phyloP scores from a whole-genome alignment of 2,113 vertebrate genomes.

The Oenanthe melanoleuca region DNA sequence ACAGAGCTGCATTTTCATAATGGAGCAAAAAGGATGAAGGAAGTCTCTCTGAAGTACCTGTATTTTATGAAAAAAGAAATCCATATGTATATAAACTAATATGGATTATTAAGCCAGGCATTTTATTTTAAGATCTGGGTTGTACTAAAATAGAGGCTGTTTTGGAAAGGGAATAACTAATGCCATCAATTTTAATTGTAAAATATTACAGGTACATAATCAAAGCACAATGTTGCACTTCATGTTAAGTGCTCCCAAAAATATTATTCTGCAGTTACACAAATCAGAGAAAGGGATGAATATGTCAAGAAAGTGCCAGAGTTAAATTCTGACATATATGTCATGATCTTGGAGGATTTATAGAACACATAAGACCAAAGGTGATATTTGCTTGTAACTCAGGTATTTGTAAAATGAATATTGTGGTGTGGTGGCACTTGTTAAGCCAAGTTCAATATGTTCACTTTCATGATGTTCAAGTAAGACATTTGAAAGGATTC shows the following conservation, averaged over 20 bases:
- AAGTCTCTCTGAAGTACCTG: background rate
- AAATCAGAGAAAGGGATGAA: background rate
- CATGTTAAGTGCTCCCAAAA: background rate
- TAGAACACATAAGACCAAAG: slow-evolving; percentile 2
- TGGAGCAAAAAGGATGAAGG: background rate
- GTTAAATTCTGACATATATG: slow-evolving; percentile 21
- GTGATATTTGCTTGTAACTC: slow-evolving; percentile 32
- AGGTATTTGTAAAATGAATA: slow-evolving; percentile 9
- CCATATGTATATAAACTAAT: background rate
- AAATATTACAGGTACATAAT: background rate
- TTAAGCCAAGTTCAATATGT: slow-evolving; percentile 52
- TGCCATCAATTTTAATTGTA: background rate
- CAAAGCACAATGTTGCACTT: background rate
- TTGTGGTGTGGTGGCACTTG: slow-evolving; percentile 40
- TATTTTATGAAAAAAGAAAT: background rate
- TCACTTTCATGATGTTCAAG: background rate
- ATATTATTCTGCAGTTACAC: background rate
- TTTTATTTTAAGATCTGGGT: background rate
- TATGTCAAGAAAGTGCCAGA: background rate
- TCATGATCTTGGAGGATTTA: background rate
- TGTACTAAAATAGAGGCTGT: background rate
- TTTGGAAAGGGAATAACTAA: background rate
- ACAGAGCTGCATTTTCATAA: background rate
- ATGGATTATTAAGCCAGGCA: background rate
- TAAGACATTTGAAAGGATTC: background rate